Base-by-base conservation (phyloP, 2,888 invertebrate genomes). In the Nipponacmea schrenckii region DNA sequence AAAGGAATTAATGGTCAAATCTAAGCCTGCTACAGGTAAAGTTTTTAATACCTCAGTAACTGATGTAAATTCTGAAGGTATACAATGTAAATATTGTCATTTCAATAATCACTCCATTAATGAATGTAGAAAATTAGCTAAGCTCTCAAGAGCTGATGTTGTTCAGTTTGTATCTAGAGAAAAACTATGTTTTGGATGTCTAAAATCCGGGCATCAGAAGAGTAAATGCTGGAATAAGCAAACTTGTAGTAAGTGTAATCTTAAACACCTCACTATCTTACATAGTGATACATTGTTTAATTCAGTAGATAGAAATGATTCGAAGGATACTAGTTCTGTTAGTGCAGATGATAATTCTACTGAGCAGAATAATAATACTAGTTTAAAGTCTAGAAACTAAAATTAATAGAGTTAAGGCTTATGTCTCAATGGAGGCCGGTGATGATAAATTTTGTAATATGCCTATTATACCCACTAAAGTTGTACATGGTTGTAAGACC, bases 381-480 rank as follows among this genome's bases (percentile, higher is more conserved):
- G 5, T 39, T 39, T 39, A 8, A 39, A 39, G 39, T 39, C 39
- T 39, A 39, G 39, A 39, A 39, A 39, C 39, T 39, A 39, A 39
- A 39, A 39, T 39, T 39, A 56, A 56, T 56, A 24, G n/a, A 17
- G 56, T 17, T 20, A 56, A 24, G 56, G 62, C 17, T n/a, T 24
- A 26, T 24, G n/a, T 26, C 24, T 64, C 14, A 24, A 44, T 50
- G 50, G 27, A 45, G 64, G 31, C 64, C 56, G 50, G 64, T 45
- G 66, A 67, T 20, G 69, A 50, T 20, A 62, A 63, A 27, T 44
- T 45, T 45, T 46, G 39, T n/a, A 70, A 65, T 26, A 72, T 72
- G 73, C 48, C 70, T 10, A 72, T 72, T 17, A 12, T 72, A 26
- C 73, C 73, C 10, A 70, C 68, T 14, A 63, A 46, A 17, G 68